Base-by-base conservation (phyloP, 2,797 vertebrate species). In the Pagetopsis macropterus region DNA sequence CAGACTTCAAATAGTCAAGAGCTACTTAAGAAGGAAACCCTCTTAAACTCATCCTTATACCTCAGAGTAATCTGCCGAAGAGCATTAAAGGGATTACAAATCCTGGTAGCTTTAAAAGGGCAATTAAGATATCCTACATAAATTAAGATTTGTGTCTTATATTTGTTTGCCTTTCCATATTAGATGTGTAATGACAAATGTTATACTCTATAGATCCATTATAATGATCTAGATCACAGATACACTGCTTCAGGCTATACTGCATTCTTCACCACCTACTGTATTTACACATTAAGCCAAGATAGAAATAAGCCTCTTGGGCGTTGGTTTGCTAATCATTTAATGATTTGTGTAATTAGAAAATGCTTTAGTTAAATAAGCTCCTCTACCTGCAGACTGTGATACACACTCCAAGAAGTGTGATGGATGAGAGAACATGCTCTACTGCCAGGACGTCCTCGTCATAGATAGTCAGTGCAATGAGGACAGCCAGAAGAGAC, bases 391-490 rank as follows among this genome's bases (percentile, higher is more conserved):
- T 96, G 95, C 98, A 99, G 90, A 99, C 79, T 0, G 98, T 99
- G 93, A 99, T 91, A 49, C 96, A 96, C 78, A 99, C 94, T 52
- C 98, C 98, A 0, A 99, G 95, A 64, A 99, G 95, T 0, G 98
- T 99, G 87, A 99, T 95, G 0, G 97, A 98, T 27, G 96, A 97
- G 65, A 99, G 96, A 50, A 99, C 98, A 0, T 99, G 98, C 75
- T 99, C 98, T 1, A 99, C 98, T 0, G 97, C 95, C 55, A 99
- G 91, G 65, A 99, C 98, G 0, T 99, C 98, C 91, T 99, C 98
- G 0, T 99, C 98, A 0, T 99, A 99, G 90, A 99, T 98, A 66
- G 98, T 99, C 84, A 99, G 95, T n/a, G 98, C 95, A 0, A 99
- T 98, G 65, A 99, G 97, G 78, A 99, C 98, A 0, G 98, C 98